Percentiles rank a stretch among this genome's conserved stretches.
Conservation (phyloP, 2,888 invertebrate genomes). For the Latrodectus hesperus region DNA sequence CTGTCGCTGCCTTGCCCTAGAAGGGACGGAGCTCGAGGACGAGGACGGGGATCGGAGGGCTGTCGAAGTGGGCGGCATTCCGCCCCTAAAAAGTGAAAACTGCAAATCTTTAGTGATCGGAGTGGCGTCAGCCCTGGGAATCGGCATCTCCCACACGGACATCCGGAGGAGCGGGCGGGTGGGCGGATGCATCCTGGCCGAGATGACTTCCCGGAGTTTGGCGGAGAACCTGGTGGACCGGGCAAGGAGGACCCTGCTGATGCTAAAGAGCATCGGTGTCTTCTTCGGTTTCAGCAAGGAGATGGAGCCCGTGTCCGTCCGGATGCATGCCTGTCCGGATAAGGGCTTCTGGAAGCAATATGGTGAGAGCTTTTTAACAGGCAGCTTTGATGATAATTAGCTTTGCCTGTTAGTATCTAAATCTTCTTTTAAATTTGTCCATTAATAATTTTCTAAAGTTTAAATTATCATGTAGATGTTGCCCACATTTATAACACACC, state of each 20-base stretch:
- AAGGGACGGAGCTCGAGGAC: too few relatives aligned
- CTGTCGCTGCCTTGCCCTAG: too few relatives aligned
- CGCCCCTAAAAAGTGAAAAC: background rate
- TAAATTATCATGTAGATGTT: too few relatives aligned
- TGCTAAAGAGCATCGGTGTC: background rate
- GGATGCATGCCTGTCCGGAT: background rate
- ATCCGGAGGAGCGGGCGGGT: background rate
- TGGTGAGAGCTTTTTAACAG: too few relatives aligned
- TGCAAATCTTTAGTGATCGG: background rate
- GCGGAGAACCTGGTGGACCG: background rate
- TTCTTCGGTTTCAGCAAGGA: background rate
- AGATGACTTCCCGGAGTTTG: background rate
- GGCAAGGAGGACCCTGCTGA: background rate
- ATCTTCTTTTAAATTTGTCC: too few relatives aligned
- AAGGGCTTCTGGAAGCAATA: too few relatives aligned
- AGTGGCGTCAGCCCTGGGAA: background rate
- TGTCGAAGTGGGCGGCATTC: conserved; percentile 8
- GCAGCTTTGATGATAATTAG: too few relatives aligned
- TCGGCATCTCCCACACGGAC: background rate
- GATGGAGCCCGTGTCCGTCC: background rate
- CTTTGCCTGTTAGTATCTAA: too few relatives aligned
- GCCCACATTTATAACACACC: too few relatives aligned
- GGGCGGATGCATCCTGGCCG: background rate
- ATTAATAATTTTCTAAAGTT: too few relatives aligned
- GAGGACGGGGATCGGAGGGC: too few relatives aligned